These are phyloP conservation scores for Epicauta chinensis DNA, from an alignment of 1,140 invertebrate species.

Conservation along the genomic window DNA sequence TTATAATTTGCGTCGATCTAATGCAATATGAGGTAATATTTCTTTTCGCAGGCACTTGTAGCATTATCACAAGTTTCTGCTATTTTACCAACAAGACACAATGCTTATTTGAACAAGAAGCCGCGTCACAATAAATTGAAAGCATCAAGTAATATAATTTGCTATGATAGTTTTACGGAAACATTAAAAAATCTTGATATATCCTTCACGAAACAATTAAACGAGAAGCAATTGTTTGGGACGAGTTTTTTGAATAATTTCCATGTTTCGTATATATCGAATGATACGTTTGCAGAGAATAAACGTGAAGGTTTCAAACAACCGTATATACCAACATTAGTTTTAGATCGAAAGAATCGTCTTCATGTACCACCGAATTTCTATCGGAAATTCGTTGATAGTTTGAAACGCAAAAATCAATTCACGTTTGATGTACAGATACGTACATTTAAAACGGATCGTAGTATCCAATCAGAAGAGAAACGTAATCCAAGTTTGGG, in stretches of 20 bases:
- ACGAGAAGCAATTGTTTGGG: conserved; percentile 26
- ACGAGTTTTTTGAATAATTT: conserved; percentile 36
- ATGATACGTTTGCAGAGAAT: conserved; percentile 40
- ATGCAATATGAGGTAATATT: conserved; percentile 1
- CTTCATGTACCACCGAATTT: conserved; percentile 25
- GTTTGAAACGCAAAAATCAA: conserved; percentile 30
- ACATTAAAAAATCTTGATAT: conserved; percentile 36
- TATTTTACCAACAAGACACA: conserved; percentile 38
- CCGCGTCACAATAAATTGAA: conserved; percentile 19
- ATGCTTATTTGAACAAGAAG: conserved; percentile 38
- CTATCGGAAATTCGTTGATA: conserved; percentile 30
- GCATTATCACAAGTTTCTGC: conserved; percentile 36
- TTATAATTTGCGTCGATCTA: not conserved
- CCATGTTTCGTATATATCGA: conserved; percentile 37
- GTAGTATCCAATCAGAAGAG: conserved; percentile 59
- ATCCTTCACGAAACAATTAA: conserved; percentile 35
- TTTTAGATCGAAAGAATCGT: conserved; percentile 28
- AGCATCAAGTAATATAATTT: conserved; percentile 28
- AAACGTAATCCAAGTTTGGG: conserved; percentile 61
- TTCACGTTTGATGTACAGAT: conserved; percentile 50
- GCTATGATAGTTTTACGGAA: conserved; percentile 39
- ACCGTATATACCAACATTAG: conserved; percentile 31
- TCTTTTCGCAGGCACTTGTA: conserved; percentile 32
- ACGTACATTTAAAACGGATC: conserved; percentile 69
- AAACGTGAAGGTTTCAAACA: conserved; percentile 36